A percentile compares a stretch with the other conserved stretches of the same genome.
Evolutionary conservation across 2,888 invertebrate species (phyloP).

Genomic region (Morpho helenor): DNA sequence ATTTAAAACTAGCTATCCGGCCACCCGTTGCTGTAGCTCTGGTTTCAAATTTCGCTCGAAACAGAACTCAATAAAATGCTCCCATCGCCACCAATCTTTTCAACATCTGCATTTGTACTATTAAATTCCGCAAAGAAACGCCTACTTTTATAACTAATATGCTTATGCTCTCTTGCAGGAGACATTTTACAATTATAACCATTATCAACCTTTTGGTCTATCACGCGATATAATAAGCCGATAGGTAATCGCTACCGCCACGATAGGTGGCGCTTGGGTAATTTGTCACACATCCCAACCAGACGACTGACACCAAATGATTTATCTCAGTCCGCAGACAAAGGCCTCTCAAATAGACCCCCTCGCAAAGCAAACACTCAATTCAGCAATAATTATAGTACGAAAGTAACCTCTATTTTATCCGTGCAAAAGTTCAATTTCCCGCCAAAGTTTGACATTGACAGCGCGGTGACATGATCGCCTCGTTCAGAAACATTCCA

Average conservation of each 20-base stretch:
- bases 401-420: constrained; percentile 55
- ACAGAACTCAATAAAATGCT: no score
- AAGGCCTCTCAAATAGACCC: constrained; percentile 69
- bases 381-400: constrained; percentile 57
- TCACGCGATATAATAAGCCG: constrained; percentile 22
- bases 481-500: constrained; percentile 65
- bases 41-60: no score
- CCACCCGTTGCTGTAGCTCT: no score
- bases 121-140: no score
- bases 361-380: constrained; percentile 64
- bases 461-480: constrained; percentile 42
- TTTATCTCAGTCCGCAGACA: constrained; percentile 64
- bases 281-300: constrained; percentile 69
- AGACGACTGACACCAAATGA: constrained; percentile 66
- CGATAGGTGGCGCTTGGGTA: constrained; percentile 55
- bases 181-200: constrained; percentile 9
- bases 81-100: no score
- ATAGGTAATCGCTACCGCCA: constrained; percentile 30
- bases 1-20: no score
- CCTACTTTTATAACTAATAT: neutral
- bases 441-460: constrained; percentile 50
- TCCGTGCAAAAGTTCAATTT: constrained; percentile 51
- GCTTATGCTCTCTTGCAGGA: constrained; percentile 19
- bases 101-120: no score
- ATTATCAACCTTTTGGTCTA: constrained; percentile 22